phyloP scores from a whole-genome alignment of 1,140 invertebrate species.

The Bombus difficillimus region DNA sequence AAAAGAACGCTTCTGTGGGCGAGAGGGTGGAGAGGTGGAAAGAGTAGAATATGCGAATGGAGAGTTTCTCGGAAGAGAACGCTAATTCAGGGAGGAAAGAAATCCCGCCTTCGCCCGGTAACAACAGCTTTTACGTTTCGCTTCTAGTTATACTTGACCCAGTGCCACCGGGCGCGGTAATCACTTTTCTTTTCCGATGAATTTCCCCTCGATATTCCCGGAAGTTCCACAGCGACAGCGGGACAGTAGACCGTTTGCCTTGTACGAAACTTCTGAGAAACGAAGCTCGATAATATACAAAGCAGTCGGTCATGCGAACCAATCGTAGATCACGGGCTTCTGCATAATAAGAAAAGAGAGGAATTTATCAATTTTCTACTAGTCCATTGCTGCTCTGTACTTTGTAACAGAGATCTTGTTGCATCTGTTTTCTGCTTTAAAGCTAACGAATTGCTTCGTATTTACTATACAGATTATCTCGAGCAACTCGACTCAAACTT shows the following conservation, averaged over 20 bases:
- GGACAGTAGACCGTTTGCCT: neutral
- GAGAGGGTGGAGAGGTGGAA: neutral
- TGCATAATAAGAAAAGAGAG: neutral
- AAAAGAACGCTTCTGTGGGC: neutral
- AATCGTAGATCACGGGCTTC: neutral
- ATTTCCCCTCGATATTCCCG: slow-evolving; percentile 30
- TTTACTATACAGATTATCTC: neutral
- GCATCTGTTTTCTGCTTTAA: neutral
- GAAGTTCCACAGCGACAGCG: neutral
- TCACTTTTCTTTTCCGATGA: slow-evolving; percentile 41
- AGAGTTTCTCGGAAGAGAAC: slow-evolving; percentile 4
- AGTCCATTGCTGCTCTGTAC: neutral
- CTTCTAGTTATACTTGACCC: slow-evolving; percentile 44
- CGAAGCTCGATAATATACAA: slow-evolving; percentile 9
- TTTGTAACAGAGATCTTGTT: too few species aligned
- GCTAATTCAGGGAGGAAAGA: slow-evolving; percentile 26
- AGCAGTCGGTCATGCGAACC: neutral
- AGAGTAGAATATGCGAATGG: neutral
- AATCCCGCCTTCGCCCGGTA: slow-evolving; percentile 11
- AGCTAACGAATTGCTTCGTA: neutral
- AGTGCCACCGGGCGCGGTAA: slow-evolving; percentile 33
- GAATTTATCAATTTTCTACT: neutral
- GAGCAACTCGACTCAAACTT: neutral
- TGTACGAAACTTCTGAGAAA: neutral
- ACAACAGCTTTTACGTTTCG: slow-evolving; percentile 38